Base-by-base conservation (phyloP, 2,888 invertebrate genomes). In the Julus scandinavius region DNA sequence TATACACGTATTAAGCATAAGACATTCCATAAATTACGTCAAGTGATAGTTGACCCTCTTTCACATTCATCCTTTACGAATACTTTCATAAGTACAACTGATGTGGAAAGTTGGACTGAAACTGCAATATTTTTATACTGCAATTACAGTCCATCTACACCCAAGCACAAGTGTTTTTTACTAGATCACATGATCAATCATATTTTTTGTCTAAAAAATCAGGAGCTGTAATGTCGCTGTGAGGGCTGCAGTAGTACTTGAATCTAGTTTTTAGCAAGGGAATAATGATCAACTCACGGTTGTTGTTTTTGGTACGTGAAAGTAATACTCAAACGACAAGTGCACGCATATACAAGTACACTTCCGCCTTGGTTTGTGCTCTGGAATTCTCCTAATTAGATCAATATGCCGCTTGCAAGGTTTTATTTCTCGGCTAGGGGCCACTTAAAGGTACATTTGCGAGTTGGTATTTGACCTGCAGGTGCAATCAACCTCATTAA, bases 311-410 rank as follows among this genome's bases (percentile, higher is more conserved):
- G 72, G 72, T n/a, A 72, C 72, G 72, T 72, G 72, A 20, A 11
- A 72, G 29, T 2, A 72, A 72, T 72, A 63, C 63, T 7, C n/a
- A 2, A 29, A 29, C 11, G 29, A 11, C 29, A 72, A 72, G 72
- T 29, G 29, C 72, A 72, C 7, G 9, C 29, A 29, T 29, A 29
- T 72, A 29, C 29, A 72, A 17, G 5, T n/a, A 17, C 2, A 6
- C 72, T 72, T 72, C 72, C 72, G 72, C 72, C 29, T 72, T 72
- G n/a, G 15, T 63, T 63, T n/a, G 15, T 63, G 58, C 58, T 6
- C 58, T 63, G 72, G 72, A 9, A 72, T 29, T 2, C 29, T 29
- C 63, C 29, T 29, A 72, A 72, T 72, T 72, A 29, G 29, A 29
- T 9, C 72, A 29, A 72, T 29, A 72, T 72, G n/a, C 29, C 29